phyloP scores from a whole-genome alignment of 30 jellyfish, hydroid and myxozoan genomes.

The Catostylus mosaicus region DNA sequence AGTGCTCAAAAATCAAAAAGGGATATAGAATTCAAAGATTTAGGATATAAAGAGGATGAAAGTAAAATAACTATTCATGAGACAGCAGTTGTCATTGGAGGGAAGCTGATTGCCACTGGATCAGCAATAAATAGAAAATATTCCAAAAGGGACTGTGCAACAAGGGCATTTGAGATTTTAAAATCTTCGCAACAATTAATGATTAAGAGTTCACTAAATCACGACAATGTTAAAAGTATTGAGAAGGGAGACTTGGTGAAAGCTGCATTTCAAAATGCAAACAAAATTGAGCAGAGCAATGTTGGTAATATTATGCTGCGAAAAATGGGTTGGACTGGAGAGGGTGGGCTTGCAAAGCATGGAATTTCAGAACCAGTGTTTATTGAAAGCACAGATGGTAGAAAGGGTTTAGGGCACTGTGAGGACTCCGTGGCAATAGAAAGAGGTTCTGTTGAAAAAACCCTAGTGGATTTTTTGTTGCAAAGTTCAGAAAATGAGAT shows the following conservation, averaged over 20 bases:
- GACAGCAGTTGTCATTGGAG: slow-evolving; percentile 71
- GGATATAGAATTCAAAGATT: slow-evolving; percentile 61
- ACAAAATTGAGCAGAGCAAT: slow-evolving; percentile 66
- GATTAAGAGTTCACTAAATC: slow-evolving; percentile 28
- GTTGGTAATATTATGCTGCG: slow-evolving; percentile 86
- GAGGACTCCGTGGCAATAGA: slow-evolving; percentile 30
- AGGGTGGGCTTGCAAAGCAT: slow-evolving; percentile 84
- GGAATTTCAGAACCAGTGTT: slow-evolving; percentile 92
- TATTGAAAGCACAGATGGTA: slow-evolving; percentile 70
- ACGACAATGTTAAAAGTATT: slow-evolving; percentile 43
- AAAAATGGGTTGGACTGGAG: slow-evolving; percentile 98
- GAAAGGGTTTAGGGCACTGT: slow-evolving; percentile 85
- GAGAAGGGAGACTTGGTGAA: slow-evolving; percentile 71
- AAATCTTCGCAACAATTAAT: slow-evolving; percentile 22
- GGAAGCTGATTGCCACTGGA: slow-evolving; percentile 65
- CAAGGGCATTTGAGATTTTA: slow-evolving; percentile 60
- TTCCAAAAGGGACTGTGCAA: slow-evolving; percentile 80
- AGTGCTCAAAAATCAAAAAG: slow-evolving; percentile 84
- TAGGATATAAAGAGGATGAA: slow-evolving; percentile 8
- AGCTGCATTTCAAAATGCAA: slow-evolving; percentile 66
- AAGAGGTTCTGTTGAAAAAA: slow-evolving; percentile 62
- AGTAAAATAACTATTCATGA: slow-evolving; percentile 2
- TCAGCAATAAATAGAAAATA: slow-evolving; percentile 58
- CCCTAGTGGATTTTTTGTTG: slow-evolving; percentile 54
- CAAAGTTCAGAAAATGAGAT: slow-evolving; percentile 58